Evolutionary conservation across 1,140 invertebrate genomes (phyloP).

Genomic region (Venustaconcha ellipsiformis): DNA sequence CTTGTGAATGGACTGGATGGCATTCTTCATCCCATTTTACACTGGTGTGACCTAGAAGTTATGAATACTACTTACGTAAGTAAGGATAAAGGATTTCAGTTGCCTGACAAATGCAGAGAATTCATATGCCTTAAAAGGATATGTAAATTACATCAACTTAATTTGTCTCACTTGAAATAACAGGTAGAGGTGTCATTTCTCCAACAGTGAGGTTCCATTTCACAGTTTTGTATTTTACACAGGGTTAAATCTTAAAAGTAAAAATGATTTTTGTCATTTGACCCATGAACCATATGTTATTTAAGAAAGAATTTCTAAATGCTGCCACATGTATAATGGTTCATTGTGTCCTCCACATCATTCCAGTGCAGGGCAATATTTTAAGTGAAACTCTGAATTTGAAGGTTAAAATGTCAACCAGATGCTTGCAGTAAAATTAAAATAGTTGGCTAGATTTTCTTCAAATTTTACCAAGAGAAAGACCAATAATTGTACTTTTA

Average conservation of each 20-base stretch:
- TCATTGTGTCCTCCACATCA: too few relatives aligned
- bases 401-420: too few relatives aligned
- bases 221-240: background rate
- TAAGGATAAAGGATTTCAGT: background rate
- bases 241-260: constrained; percentile 4
- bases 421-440: too few relatives aligned
- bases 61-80: constrained; percentile 8
- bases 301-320: too few relatives aligned
- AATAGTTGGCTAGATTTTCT: too few relatives aligned
- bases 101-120: background rate
- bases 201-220: background rate
- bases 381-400: too few relatives aligned
- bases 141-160: too few relatives aligned
- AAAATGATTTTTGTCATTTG: background rate
- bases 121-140: background rate
- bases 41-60: constrained; percentile 18
- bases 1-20: constrained; percentile 25
- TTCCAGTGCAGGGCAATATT: too few relatives aligned
- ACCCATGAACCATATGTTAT: too few relatives aligned
- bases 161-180: background rate
- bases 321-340: too few relatives aligned
- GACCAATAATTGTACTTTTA: too few relatives aligned
- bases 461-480: too few relatives aligned
- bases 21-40: constrained; percentile 21
- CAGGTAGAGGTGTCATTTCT: background rate